phyloP scores from a whole-genome alignment of 1,140 invertebrate species.

The Cardiocondyla obscurior region DNA sequence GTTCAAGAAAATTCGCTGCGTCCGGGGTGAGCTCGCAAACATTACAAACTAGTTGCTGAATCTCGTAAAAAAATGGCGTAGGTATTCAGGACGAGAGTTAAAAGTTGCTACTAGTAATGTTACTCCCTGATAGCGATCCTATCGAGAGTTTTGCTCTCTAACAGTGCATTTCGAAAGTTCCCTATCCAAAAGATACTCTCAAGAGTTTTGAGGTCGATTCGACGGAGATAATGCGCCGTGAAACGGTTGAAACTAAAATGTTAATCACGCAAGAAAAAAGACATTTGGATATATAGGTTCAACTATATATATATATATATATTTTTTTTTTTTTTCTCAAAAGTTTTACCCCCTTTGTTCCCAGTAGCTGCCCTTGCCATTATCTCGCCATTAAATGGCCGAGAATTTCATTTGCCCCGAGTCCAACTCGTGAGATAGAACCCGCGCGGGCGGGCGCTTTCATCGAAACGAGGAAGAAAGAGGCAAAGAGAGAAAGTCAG shows the following conservation, averaged over 20 bases:
- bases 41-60: conserved; percentile 18
- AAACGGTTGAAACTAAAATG: not conserved
- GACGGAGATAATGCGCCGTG: not conserved
- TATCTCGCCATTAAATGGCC: conserved; percentile 11
- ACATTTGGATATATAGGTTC: not conserved
- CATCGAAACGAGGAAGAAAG: not conserved
- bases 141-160: conserved; percentile 29
- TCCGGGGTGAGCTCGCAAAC: conserved; percentile 34
- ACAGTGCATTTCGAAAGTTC: conserved; percentile 15
- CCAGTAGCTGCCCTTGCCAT: not conserved
- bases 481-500: conserved; percentile 10
- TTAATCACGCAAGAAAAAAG: conserved; percentile 3
- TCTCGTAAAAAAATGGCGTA: conserved; percentile 39
- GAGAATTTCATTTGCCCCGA: conserved; percentile 2
- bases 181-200: not conserved
- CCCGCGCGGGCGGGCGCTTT: conserved; percentile 9
- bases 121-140: conserved; percentile 8
- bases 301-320: not conserved
- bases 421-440: not conserved
- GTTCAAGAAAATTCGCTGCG: conserved; percentile 28
- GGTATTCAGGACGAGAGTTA: conserved; percentile 22
- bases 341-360: not conserved
- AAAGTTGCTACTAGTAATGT: conserved; percentile 13
- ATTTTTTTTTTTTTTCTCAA: no score
- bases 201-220: not conserved